These are phyloP conservation scores for Oryzaephilus surinamensis DNA, from an alignment of 1,140 invertebrate species.

Conservation along the genomic window DNA sequence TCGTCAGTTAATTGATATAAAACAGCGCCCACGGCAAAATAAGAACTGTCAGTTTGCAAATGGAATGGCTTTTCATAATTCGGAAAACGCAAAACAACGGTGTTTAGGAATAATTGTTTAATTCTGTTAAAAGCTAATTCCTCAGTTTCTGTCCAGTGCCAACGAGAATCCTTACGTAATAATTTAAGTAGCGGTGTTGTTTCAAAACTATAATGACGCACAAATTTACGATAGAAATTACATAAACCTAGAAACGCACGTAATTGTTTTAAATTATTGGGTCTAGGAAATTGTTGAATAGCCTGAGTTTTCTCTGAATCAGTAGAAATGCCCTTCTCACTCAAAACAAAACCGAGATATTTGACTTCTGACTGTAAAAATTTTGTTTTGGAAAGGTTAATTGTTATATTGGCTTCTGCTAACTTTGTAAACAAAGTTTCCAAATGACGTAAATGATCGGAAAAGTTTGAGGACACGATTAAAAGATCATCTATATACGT, in stretches of 20 bases:
- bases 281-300: constrained; percentile 24
- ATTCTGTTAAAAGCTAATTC: constrained; percentile 5
- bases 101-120: constrained; percentile 15
- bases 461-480: constrained; percentile 15
- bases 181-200: constrained; percentile 23
- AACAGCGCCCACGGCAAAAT: constrained; percentile 16
- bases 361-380: constrained; percentile 22
- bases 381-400: constrained; percentile 23
- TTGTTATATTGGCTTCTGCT: constrained; percentile 16
- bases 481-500: constrained; percentile 19
- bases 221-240: constrained; percentile 32
- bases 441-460: constrained; percentile 22
- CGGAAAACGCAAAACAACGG: constrained; percentile 19
- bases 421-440: constrained; percentile 16
- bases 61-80: constrained; percentile 19
- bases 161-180: constrained; percentile 16
- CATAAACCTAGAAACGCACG: constrained; percentile 32
- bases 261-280: constrained; percentile 27
- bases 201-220: constrained; percentile 14
- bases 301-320: constrained; percentile 27
- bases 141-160: constrained; percentile 3
- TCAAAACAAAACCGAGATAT: constrained; percentile 27
- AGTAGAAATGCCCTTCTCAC: constrained; percentile 23
- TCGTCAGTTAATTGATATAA: constrained; percentile 17
- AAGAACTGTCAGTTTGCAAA: constrained; percentile 26